Conservation (phyloP, 2,888 invertebrate species). For the Lysandra coridon region DNA sequence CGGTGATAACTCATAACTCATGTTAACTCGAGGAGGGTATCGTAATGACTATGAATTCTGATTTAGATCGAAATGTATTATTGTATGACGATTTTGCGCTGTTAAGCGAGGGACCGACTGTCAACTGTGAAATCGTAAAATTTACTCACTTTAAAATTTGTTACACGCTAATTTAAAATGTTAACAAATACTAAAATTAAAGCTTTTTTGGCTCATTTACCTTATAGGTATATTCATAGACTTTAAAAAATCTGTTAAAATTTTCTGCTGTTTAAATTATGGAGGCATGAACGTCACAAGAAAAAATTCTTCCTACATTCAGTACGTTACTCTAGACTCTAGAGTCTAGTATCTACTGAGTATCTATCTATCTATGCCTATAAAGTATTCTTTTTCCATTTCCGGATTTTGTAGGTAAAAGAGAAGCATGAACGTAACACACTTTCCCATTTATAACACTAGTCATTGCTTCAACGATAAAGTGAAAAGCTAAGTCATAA, state of each 20-base stretch:
- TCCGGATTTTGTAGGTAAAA: no score
- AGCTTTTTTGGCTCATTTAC: background rate
- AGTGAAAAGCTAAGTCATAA: background rate
- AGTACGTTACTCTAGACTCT: no score
- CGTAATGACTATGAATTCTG: slow-evolving; percentile 61
- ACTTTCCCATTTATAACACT: background rate
- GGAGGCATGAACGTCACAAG: no score
- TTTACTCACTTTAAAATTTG: slow-evolving; percentile 51
- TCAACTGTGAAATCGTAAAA: slow-evolving; percentile 65
- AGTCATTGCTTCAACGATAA: background rate
- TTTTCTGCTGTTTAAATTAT: no score
- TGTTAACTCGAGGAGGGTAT: slow-evolving; percentile 62
- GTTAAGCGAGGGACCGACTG: slow-evolving; percentile 47
- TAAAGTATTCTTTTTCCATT: no score
- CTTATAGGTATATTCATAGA: no score
- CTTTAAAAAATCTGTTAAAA: no score
- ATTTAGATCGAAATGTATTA: slow-evolving; percentile 67
- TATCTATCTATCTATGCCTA: no score
- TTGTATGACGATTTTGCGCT: slow-evolving; percentile 56
- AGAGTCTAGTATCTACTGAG: no score
- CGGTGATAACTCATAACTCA: slow-evolving; percentile 75
- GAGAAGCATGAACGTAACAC: no score
- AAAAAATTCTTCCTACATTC: no score
- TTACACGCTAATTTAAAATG: slow-evolving; percentile 16
- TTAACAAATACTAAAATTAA: background rate